Evolutionary conservation across 2,797 vertebrate species (phyloP).

Genomic region (Spinus olivaceus): DNA sequence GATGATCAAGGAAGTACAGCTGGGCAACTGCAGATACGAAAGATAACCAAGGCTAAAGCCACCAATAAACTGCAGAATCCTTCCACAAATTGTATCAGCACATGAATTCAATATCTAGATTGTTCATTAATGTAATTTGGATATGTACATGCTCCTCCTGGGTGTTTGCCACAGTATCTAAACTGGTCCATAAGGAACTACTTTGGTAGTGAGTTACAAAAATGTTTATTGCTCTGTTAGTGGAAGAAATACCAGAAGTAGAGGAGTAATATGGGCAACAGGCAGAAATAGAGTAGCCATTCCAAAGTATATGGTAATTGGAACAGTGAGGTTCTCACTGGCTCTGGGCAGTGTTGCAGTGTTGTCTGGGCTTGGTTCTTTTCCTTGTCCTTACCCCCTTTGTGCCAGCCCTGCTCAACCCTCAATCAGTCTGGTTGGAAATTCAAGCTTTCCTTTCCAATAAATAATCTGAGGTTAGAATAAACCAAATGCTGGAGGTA

Average conservation of each 20-base stretch:
- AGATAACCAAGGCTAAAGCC: background rate
- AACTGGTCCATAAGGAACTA: background rate
- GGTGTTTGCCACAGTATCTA: background rate
- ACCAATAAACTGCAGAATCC: background rate
- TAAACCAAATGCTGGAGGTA: background rate
- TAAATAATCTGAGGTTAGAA: background rate
- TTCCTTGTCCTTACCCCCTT: background rate
- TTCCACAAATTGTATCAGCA: background rate
- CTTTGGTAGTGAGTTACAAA: background rate
- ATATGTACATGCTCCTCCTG: background rate
- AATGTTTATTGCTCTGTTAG: background rate
- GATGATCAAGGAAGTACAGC: background rate
- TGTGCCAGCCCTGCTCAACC: background rate
- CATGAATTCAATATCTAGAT: background rate
- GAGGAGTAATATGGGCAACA: background rate
- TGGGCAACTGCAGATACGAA: background rate
- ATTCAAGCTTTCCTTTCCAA: background rate
- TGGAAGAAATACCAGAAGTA: background rate
- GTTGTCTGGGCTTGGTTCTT: background rate
- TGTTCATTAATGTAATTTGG: background rate
- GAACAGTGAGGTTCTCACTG: background rate
- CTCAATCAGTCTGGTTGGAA: background rate
- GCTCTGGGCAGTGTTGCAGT: background rate
- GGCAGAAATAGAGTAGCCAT: background rate
- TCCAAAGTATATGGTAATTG: background rate